Base-by-base conservation (phyloP, 2,113 vertebrate genomes). In the Chaetops frenatus region DNA sequence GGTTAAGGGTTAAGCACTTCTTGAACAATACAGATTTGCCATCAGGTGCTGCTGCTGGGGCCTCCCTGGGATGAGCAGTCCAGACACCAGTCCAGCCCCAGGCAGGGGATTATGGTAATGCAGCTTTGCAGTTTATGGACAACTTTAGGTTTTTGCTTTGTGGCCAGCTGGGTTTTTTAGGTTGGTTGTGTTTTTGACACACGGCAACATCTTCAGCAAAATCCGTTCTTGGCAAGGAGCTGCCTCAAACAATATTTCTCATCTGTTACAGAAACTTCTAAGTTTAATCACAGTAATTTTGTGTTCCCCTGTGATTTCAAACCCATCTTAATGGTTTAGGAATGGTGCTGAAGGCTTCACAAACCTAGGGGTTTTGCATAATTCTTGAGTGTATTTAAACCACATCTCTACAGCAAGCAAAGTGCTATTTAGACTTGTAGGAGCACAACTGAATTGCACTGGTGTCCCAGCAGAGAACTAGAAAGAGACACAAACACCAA, bases 391-490 rank as follows among this genome's bases (percentile, higher is more conserved):
- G 29, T n/a, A 60, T 62, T 92, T 64, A 85, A 54, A 79, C 29
- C 65, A 69, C 44, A 33, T 51, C 50, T 65, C 90, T 47, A 71
- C 80, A 85, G 53, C 24, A 56, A 91, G 44, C 9, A 33, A 78
- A 89, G 35, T 47, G 51, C 18, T 50, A 48, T 36, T 93, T 40
- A 87, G 82, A 31, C 48, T 60, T 36, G 53, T 40, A 81, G 71
- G 62, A 88, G 19, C 50, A 76, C 40, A 85, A 60, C 44, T 27
- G 74, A 60, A 80, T 35, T 72, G 27, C 66, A n/a, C 40, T 40
- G 42, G 12, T 60, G 11, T 94, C 71, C 81, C 85, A 88, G 81
- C 62, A 93, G 45, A 91, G 76, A 81, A 28, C 48, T 42, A 74
- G 57, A 81, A 48, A 69, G 78, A 79, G 70, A 74, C 62, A 65